Conservation (phyloP, 2,113 vertebrate genomes). For the Pygoscelis adeliae region DNA sequence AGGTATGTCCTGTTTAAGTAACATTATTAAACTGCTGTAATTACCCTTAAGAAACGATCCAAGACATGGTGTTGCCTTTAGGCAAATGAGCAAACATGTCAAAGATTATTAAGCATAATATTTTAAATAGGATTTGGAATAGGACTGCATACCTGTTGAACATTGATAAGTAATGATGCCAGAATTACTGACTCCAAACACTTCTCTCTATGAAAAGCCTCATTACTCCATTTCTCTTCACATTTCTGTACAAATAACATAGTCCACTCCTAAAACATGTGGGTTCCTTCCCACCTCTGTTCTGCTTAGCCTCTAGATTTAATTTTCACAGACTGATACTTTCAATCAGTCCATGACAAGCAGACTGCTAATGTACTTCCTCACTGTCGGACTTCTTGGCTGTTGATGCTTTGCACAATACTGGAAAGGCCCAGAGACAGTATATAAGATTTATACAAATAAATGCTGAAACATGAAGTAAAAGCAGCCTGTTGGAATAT, state of each 20-base stretch:
- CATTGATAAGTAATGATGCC: not conserved
- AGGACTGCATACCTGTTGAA: not conserved
- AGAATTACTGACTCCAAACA: constrained; percentile 5
- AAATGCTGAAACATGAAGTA: constrained; percentile 2
- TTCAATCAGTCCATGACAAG: not conserved
- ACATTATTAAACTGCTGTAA: constrained; percentile 38
- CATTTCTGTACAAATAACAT: not conserved
- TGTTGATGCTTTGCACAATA: not conserved
- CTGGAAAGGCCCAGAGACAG: not conserved
- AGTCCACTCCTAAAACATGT: not conserved
- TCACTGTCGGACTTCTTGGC: not conserved
- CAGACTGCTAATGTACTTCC: not conserved
- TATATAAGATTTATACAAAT: not conserved
- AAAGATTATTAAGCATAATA: not conserved
- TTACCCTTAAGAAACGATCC: constrained; percentile 39
- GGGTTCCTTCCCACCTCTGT: not conserved
- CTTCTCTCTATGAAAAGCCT: not conserved
- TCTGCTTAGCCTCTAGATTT: not conserved
- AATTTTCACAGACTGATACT: not conserved
- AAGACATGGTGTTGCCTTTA: not conserved
- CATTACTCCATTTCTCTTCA: not conserved
- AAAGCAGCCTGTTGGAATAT: not conserved
- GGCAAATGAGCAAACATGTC: constrained; percentile 40
- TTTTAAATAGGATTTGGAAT: not conserved
- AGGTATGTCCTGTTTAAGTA: constrained; percentile 26